Conservation (phyloP, 2,113 vertebrate genomes). For the Alligator mississippiensis region DNA sequence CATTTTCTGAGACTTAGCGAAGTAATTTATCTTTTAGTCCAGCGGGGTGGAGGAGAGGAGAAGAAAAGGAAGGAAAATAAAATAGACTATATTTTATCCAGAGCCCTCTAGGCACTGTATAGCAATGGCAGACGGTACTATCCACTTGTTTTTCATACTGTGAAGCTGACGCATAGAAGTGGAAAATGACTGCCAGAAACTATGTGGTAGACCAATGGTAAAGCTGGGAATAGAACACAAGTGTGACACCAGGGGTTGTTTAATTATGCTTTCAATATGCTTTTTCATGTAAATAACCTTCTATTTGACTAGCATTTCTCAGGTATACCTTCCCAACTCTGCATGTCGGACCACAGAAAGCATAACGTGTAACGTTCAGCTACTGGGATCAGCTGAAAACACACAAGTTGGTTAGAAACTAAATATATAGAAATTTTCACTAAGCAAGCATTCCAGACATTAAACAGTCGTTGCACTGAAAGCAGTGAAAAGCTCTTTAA, state of each 20-base stretch:
- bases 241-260: neutral
- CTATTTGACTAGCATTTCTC: too few species aligned
- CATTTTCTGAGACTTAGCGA: neutral
- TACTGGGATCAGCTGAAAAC: neutral
- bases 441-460: neutral
- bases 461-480: neutral
- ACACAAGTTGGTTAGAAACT: slow-evolving; percentile 23
- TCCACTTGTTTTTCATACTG: neutral
- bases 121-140: neutral
- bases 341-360: neutral
- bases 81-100: neutral
- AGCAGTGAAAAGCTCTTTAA: neutral
- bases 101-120: neutral
- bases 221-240: neutral
- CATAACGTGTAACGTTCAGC: neutral
- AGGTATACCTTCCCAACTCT: neutral
- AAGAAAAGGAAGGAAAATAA: neutral
- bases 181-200: neutral
- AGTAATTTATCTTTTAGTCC: slow-evolving; percentile 33
- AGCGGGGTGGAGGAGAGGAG: neutral
- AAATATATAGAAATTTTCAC: slow-evolving; percentile 15
- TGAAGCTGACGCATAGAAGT: neutral
- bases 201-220: neutral
- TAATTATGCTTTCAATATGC: neutral
- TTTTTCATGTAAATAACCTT: neutral